Percentiles rank a stretch among this genome's conserved stretches.
phyloP scores from a whole-genome alignment of 2,113 vertebrate species.

The Caranx melampygus region DNA sequence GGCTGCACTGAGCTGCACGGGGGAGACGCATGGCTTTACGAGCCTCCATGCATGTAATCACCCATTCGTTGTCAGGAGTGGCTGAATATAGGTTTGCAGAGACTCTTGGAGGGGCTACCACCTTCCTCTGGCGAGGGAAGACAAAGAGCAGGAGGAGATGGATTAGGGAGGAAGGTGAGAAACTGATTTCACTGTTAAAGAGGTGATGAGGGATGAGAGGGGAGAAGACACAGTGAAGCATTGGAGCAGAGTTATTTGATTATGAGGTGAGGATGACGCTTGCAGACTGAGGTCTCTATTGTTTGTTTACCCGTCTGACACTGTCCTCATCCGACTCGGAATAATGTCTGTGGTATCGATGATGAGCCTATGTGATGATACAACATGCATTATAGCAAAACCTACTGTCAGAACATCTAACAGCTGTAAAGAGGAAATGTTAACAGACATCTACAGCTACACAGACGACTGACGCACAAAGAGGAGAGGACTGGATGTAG shows the following conservation, averaged over 20 bases:
- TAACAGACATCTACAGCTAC: neutral
- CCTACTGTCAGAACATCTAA: slow-evolving; percentile 13
- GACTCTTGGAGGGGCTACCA: slow-evolving; percentile 74
- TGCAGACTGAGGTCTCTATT: slow-evolving; percentile 35
- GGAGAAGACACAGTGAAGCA: slow-evolving; percentile 13
- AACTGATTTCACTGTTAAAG: neutral
- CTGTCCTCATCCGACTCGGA: slow-evolving; percentile 96
- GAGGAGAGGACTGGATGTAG: neutral
- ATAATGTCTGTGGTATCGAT: slow-evolving; percentile 83
- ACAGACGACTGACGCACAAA: neutral
- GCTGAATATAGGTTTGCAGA: slow-evolving; percentile 53
- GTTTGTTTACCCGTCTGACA: slow-evolving; percentile 91
- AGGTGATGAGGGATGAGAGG: slow-evolving; percentile 22
- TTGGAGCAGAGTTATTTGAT: slow-evolving; percentile 15
- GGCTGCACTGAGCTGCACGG: slow-evolving; percentile 7
- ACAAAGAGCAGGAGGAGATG: slow-evolving; percentile 52
- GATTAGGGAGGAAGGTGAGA: slow-evolving; percentile 34
- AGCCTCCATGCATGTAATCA: slow-evolving; percentile 80
- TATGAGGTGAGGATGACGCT: slow-evolving; percentile 22
- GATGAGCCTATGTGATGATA: slow-evolving; percentile 83
- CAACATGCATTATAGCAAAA: slow-evolving; percentile 58
- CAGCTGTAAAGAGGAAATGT: slow-evolving; percentile 4
- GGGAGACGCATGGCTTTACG: slow-evolving; percentile 6
- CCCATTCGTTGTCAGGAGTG: slow-evolving; percentile 63
- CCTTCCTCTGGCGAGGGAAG: slow-evolving; percentile 74